Evolutionary conservation across 2,888 invertebrate genomes (phyloP).

Genomic region (Octodonta nipae): DNA sequence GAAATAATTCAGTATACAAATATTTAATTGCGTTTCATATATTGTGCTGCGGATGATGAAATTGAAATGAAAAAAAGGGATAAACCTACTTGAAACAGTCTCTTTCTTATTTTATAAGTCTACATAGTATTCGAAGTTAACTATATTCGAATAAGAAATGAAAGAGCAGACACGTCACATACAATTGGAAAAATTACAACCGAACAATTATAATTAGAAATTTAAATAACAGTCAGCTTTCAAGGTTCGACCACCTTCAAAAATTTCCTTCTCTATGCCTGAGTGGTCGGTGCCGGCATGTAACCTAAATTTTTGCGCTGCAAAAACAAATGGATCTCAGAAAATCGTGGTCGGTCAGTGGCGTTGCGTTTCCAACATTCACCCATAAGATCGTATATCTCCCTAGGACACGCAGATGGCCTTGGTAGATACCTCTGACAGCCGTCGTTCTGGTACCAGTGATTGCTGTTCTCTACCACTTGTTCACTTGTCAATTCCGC

Average conservation of each 20-base stretch:
- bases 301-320: conserved; percentile 55
- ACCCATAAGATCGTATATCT: conserved; percentile 81
- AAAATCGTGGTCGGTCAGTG: conserved; percentile 68
- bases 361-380: conserved; percentile 83
- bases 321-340: conserved; percentile 77
- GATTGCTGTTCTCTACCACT: conserved; percentile 48
- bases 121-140: no score
- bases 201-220: no score
- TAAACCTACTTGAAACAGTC: no score
- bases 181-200: no score
- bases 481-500: conserved; percentile 72
- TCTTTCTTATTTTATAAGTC: no score
- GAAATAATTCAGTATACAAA: no score
- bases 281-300: conserved; percentile 36
- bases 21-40: no score
- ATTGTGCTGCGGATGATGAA: no score
- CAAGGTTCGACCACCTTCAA: not conserved
- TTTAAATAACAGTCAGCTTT: conserved; percentile 8
- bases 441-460: conserved; percentile 40
- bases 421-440: conserved; percentile 45
- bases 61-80: no score
- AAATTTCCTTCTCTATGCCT: not conserved
- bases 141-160: no score
- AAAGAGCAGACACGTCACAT: no score
- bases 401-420: conserved; percentile 67